A percentile compares a stretch with the other conserved stretches of the same genome.
phyloP scores from a whole-genome alignment of 2,797 vertebrate species.

The Enteromius paludinosus region DNA sequence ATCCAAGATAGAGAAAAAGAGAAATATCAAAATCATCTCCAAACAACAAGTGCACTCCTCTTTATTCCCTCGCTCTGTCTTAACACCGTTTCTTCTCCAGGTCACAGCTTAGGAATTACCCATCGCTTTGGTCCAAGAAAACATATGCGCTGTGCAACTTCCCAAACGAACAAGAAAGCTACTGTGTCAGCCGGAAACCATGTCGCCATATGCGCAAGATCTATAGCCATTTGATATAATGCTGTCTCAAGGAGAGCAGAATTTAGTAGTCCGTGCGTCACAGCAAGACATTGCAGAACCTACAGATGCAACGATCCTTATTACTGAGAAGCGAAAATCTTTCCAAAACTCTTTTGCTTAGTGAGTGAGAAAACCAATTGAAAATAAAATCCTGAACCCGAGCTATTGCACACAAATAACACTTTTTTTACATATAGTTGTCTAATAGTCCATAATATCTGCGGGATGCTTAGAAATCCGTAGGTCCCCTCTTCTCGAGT shows the following conservation, averaged over 20 bases:
- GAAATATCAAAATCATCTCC: conserved; percentile 91
- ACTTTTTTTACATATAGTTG: conserved; percentile 7
- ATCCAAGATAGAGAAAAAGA: conserved; percentile 87
- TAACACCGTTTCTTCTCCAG: conserved; percentile 25
- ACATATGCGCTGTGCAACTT: conserved; percentile 65
- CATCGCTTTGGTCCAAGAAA: conserved; percentile 72
- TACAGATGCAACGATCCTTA: conserved; percentile 67
- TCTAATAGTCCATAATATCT: conserved; percentile 21
- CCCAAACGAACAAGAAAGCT: conserved; percentile 68
- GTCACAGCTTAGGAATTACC: conserved; percentile 67
- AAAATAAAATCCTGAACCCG: conserved; percentile 7
- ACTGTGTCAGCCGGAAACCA: conserved; percentile 75
- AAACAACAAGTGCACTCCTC: conserved; percentile 68
- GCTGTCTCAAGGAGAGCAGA: conserved; percentile 73
- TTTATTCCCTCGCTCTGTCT: conserved; percentile 41
- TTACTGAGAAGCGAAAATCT: conserved; percentile 54
- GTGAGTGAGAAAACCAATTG: not conserved
- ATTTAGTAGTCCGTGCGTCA: conserved; percentile 75
- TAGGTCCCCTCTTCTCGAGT: conserved; percentile 86
- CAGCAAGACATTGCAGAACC: conserved; percentile 71
- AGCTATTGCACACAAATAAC: not conserved
- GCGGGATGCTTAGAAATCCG: conserved; percentile 62
- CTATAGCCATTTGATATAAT: conserved; percentile 80
- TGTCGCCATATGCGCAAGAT: conserved; percentile 73
- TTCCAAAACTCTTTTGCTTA: conserved; percentile 14